Percentiles rank a stretch among this genome's conserved stretches.
Evolutionary conservation across 1,140 invertebrate genomes (phyloP).

Genomic region (Diabrotica undecimpunctata): DNA sequence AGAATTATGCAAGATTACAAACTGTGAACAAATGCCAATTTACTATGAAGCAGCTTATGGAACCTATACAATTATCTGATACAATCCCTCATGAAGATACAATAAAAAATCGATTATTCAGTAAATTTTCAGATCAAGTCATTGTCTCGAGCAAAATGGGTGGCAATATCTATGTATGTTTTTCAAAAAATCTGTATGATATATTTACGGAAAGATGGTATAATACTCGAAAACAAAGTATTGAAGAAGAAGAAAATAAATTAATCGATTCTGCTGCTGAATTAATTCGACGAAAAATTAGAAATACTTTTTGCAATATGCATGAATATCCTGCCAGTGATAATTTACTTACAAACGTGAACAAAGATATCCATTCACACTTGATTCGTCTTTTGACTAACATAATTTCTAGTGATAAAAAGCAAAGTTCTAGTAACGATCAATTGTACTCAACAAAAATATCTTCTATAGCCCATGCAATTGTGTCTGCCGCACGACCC

Average conservation of each 20-base stretch:
- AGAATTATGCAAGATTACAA: no score
- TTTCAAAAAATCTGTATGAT: neutral
- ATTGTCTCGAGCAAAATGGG: no score
- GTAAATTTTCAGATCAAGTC: no score
- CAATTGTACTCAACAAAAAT: neutral
- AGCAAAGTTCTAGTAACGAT: neutral
- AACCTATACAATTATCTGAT: no score
- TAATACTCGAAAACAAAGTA: neutral
- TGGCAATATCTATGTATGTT: no score
- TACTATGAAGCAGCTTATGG: no score
- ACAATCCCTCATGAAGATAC: no score
- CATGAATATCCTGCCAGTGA: neutral
- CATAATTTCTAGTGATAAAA: neutral
- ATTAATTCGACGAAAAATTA: no score
- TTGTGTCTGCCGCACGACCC: neutral
- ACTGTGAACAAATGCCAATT: no score
- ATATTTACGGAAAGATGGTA: neutral
- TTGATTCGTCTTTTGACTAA: neutral
- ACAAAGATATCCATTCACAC: neutral
- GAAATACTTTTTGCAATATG: no score
- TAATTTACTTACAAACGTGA: neutral
- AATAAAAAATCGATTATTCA: no score
- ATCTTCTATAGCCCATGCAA: neutral
- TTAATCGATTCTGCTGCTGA: neutral
- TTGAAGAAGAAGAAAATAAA: neutral